Percentiles rank a stretch among this genome's conserved stretches.
Evolutionary conservation across 1,140 invertebrate genomes (phyloP).

Genomic region (Hylaeus volcanicus): DNA sequence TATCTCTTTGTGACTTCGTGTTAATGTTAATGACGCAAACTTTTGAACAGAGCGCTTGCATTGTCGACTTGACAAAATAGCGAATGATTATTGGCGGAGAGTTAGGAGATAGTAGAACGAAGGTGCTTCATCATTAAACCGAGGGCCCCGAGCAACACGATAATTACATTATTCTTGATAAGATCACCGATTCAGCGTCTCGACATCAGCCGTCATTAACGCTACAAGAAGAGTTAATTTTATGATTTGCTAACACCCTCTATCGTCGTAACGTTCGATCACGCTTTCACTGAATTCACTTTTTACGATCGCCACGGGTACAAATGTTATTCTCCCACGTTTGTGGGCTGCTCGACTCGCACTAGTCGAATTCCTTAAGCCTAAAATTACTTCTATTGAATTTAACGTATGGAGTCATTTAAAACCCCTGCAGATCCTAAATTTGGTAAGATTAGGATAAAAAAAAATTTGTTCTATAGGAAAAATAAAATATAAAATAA

Average conservation of each 20-base stretch:
- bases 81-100: constrained; percentile 25
- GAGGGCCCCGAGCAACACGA: constrained; percentile 42
- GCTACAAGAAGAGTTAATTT: constrained; percentile 47
- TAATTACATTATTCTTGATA: constrained; percentile 68
- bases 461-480: too few species aligned
- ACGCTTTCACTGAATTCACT: constrained; percentile 29
- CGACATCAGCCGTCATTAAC: constrained; percentile 44
- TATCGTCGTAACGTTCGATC: constrained; percentile 47
- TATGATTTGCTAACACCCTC: constrained; percentile 59
- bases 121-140: constrained; percentile 56
- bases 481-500: too few species aligned
- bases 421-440: too few species aligned
- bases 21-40: not conserved
- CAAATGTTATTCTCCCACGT: constrained; percentile 38
- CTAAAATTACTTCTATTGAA: too few species aligned
- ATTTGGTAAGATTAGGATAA: too few species aligned
- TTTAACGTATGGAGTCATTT: too few species aligned
- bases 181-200: constrained; percentile 53
- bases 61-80: constrained; percentile 12
- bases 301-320: not conserved
- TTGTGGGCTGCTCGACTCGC: not conserved
- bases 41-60: not conserved
- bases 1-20: not conserved
- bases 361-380: not conserved
- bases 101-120: constrained; percentile 24